Evolutionary conservation across 2,113 vertebrate genomes (phyloP).

Genomic region (Lophotis ruficrista): DNA sequence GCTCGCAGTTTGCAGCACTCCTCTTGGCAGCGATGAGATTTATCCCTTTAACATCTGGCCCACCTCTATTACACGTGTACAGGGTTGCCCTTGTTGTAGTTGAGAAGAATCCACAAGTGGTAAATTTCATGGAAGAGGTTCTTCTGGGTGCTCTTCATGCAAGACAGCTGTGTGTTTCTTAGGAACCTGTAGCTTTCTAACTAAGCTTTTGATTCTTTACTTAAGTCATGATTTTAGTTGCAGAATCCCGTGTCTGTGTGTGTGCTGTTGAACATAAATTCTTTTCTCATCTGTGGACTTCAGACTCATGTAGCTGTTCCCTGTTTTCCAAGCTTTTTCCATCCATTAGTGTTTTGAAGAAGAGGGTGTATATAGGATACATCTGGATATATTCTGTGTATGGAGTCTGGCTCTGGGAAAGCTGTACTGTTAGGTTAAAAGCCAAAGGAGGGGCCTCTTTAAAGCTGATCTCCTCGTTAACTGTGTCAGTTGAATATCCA

Average conservation of each 20-base stretch:
- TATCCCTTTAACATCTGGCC: background rate
- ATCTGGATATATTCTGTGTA: background rate
- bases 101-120: background rate
- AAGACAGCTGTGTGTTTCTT: conserved; percentile 28
- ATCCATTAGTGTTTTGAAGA: background rate
- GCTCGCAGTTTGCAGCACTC: background rate
- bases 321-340: conserved; percentile 25
- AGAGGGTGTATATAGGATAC: background rate
- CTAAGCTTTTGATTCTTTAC: conserved; percentile 65
- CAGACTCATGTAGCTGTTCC: conserved; percentile 23
- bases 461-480: background rate
- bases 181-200: background rate
- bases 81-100: background rate
- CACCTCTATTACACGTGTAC: background rate
- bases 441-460: background rate
- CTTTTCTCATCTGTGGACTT: conserved; percentile 39
- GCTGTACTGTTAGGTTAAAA: conserved; percentile 6
- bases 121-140: background rate
- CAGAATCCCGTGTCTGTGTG: conserved; percentile 57
- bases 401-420: background rate
- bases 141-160: background rate
- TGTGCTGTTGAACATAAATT: conserved; percentile 66
- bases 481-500: background rate
- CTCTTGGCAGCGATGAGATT: background rate
- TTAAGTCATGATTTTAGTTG: conserved; percentile 61